Base-by-base conservation (phyloP, 2,888 invertebrate species). In the Arenicola marina region DNA sequence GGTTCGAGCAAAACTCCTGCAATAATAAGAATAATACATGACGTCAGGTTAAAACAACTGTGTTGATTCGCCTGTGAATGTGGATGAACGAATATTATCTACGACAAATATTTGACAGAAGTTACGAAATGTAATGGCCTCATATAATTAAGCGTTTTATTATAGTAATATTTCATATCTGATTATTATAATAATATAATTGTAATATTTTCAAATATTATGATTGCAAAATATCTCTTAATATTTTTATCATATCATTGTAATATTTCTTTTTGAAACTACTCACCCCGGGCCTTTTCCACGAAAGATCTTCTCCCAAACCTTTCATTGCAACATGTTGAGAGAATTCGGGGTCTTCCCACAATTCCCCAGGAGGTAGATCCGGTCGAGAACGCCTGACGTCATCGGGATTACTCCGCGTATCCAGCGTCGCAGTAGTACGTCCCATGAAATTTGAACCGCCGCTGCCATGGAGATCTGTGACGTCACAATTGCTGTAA, bases 1-100 rank as follows among this genome's bases (percentile, higher is more conserved):
- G 75, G 7, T 65, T 59, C 1, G 62, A 59, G 2, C 67, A 32
- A 56, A 77, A 68, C 59, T 78, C 77, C 78, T 78, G 68, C 3
- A 65, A 68, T n/a, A 38, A n/a, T n/a, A n/a, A n/a, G n/a, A n/a
- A n/a, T n/a, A n/a, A n/a, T 7, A 48, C 48, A 48, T 18, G 18
- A 38, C 11, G 11, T 15, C 11, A 38, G 18, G 18, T 18, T 38
- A 15, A 18, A 38, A 15, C 18, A 38, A 38, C 11, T 18, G 38
- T 38, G 38, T 38, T 11, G 11, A 38, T 38, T 11, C 38, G 38
- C 18, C 11, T 38, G 38, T 15, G 38, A 38, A 38, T 38, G 38
- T 38, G 38, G 11, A 38, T 38, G 38, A 15, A 18, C 18, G 38
- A 15, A 38, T 38, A 18, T 38, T n/a, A n/a, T n/a, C n/a, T n/a